A percentile compares a stretch with the other conserved stretches of the same genome.
These are phyloP conservation scores for Melanerpes formicivorus DNA, from an alignment of 2,113 vertebrate genomes.

Conservation along the genomic window DNA sequence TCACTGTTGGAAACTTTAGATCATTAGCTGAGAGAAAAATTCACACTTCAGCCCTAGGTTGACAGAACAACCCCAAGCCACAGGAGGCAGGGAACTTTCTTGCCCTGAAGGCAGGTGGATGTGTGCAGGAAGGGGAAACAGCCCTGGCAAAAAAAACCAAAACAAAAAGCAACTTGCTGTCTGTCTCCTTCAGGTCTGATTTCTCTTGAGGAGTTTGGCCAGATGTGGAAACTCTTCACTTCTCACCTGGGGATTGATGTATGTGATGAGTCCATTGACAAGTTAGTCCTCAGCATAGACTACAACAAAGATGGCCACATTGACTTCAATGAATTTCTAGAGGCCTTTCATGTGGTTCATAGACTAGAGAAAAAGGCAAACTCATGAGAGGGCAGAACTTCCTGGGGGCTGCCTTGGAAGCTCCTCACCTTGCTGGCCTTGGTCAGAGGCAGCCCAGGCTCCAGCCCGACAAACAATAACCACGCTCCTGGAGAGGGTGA, in stretches of 20 bases:
- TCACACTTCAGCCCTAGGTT: background rate
- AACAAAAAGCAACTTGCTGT: background rate
- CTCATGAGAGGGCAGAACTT: background rate
- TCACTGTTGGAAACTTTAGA: background rate
- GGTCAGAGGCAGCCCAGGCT: background rate
- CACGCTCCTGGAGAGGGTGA: rapidly evolving
- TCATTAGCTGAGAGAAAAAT: background rate
- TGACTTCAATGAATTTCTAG: slow-evolving; percentile 96
- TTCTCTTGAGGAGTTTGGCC: slow-evolving; percentile 91
- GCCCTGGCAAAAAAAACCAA: no score
- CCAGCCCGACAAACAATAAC: background rate
- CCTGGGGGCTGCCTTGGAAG: background rate
- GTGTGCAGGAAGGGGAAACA: background rate
- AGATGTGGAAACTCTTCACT: slow-evolving; percentile 93
- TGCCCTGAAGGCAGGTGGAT: background rate
- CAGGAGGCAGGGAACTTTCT: rapidly evolving
- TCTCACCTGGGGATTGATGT: slow-evolving; percentile 82
- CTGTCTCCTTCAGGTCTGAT: slow-evolving; percentile 84
- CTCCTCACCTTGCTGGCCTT: background rate
- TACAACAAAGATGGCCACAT: slow-evolving; percentile 96
- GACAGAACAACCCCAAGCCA: no score
- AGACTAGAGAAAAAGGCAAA: slow-evolving; percentile 77
- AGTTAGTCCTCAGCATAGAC: slow-evolving; percentile 88
- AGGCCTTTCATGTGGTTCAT: slow-evolving; percentile 93
- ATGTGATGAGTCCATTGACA: slow-evolving; percentile 81